phyloP scores from a whole-genome alignment of 2,797 vertebrate genomes.

The Sus cebifrons region DNA sequence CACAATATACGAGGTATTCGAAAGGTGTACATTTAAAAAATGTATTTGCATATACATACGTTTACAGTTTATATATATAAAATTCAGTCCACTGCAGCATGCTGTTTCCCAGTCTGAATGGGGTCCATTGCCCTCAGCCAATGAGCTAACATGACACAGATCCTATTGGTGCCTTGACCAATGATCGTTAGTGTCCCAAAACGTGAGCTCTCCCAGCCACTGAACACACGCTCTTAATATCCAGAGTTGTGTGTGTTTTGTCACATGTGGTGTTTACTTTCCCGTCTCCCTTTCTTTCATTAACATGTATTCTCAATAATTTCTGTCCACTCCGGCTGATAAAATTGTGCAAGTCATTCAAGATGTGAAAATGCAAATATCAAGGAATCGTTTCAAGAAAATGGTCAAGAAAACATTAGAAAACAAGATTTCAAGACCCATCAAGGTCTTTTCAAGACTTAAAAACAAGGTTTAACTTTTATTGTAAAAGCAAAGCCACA shows the following conservation, averaged over 20 bases:
- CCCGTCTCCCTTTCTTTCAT: background rate
- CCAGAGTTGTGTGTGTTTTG: background rate
- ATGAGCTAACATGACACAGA: background rate
- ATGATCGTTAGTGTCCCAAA: background rate
- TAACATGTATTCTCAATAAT: background rate
- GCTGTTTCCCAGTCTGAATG: background rate
- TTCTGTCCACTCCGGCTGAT: background rate
- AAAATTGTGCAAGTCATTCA: constrained; percentile 22
- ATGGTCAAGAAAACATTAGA: background rate
- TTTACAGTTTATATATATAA: background rate
- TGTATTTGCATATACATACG: background rate
- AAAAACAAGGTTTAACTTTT: constrained; percentile 18
- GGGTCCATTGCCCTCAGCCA: background rate
- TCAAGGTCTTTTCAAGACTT: constrained; percentile 1
- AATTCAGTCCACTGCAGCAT: background rate
- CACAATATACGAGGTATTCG: background rate
- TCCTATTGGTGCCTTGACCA: background rate
- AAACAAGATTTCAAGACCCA: background rate
- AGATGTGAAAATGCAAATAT: constrained; percentile 22
- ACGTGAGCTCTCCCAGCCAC: background rate
- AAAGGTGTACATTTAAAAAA: background rate
- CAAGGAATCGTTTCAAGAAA: constrained; percentile 13
- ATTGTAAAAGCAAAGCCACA: constrained; percentile 21
- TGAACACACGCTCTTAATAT: background rate
- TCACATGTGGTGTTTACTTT: background rate